phyloP scores from a whole-genome alignment of 2,113 vertebrate species.

The Psephotus haematonotus region DNA sequence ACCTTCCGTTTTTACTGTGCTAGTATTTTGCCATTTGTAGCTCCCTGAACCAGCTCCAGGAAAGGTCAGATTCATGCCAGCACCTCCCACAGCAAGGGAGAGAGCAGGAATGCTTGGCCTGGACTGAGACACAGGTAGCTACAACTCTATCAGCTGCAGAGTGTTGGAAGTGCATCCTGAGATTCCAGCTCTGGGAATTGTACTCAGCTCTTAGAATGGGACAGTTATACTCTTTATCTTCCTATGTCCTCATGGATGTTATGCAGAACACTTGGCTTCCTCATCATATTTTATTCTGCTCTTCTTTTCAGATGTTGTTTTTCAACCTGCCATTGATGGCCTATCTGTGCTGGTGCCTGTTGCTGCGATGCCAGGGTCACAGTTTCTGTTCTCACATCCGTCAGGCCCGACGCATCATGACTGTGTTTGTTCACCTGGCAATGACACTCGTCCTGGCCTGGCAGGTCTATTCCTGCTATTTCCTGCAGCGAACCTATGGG shows the following conservation, averaged over 20 bases:
- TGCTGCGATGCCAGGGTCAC: slow-evolving; percentile 85
- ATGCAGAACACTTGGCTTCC: not conserved
- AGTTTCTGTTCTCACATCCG: slow-evolving; percentile 85
- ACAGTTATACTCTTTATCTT: not conserved
- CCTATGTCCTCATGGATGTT: not conserved
- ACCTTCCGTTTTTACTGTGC: not conserved
- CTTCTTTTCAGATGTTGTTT: slow-evolving; percentile 82
- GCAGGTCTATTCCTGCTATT: slow-evolving; percentile 90
- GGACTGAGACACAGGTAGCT: not conserved
- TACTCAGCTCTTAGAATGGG: not conserved
- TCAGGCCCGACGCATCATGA: slow-evolving; percentile 55
- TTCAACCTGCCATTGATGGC: slow-evolving; percentile 92
- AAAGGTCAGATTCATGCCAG: not conserved
- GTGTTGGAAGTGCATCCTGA: not conserved
- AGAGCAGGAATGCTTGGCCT: not conserved
- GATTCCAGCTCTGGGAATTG: not conserved
- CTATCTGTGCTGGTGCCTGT: slow-evolving; percentile 93
- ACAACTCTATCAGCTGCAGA: not conserved
- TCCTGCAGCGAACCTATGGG: slow-evolving; percentile 89
- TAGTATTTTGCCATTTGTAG: not conserved
- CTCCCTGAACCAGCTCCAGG: not conserved
- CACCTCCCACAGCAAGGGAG: not conserved
- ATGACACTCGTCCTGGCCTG: slow-evolving; percentile 87
- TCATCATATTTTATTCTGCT: not conserved
- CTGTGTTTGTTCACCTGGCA: slow-evolving; percentile 74